Percentiles rank a stretch among this genome's conserved stretches.
phyloP scores from a whole-genome alignment of 2,888 invertebrate species.

The Cyclophora punctaria region DNA sequence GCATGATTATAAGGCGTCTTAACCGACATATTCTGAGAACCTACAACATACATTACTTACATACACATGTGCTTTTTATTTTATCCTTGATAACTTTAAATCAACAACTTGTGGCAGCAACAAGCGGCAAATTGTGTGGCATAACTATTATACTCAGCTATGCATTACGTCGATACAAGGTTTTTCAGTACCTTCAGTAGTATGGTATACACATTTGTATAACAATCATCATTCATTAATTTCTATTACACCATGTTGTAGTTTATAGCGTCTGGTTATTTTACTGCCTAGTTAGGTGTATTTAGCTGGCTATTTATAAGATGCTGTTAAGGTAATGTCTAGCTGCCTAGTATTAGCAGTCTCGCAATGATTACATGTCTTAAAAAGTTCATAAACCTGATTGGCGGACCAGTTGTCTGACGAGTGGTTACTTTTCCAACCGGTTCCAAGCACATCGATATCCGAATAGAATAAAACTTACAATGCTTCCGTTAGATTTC shows the following conservation, averaged over 20 bases:
- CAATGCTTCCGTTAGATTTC: conserved; percentile 10
- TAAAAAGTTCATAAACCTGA: conserved; percentile 5
- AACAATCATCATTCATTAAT: conserved; percentile 6
- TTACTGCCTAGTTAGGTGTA: not conserved
- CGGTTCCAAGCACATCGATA: conserved; percentile 18
- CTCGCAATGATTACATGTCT: conserved; percentile 7
- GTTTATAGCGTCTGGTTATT: not conserved
- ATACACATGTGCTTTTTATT: too few species aligned
- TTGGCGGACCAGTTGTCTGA: conserved; percentile 15
- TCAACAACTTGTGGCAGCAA: conserved; percentile 32
- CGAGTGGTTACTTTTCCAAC: conserved; percentile 18
- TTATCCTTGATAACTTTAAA: conserved; percentile 45
- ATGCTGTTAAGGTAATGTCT: conserved; percentile 4
- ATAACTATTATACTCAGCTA: conserved; percentile 11
- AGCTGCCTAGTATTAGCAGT: conserved; percentile 8
- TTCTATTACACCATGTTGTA: conserved; percentile 1
- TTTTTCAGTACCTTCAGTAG: conserved; percentile 3
- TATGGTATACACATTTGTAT: conserved; percentile 1
- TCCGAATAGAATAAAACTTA: conserved; percentile 18
- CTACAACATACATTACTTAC: too few species aligned
- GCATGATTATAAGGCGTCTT: too few species aligned
- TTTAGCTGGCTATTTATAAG: not conserved
- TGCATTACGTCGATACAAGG: conserved; percentile 8
- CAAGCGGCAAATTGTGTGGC: conserved; percentile 43
- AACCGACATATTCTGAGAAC: too few species aligned